A percentile compares a stretch with the other conserved stretches of the same genome.
These are phyloP conservation scores for Ephydatia muelleri DNA, from an alignment of 37 sponge, comb jelly and placozoan genomes.

Conservation along the genomic window DNA sequence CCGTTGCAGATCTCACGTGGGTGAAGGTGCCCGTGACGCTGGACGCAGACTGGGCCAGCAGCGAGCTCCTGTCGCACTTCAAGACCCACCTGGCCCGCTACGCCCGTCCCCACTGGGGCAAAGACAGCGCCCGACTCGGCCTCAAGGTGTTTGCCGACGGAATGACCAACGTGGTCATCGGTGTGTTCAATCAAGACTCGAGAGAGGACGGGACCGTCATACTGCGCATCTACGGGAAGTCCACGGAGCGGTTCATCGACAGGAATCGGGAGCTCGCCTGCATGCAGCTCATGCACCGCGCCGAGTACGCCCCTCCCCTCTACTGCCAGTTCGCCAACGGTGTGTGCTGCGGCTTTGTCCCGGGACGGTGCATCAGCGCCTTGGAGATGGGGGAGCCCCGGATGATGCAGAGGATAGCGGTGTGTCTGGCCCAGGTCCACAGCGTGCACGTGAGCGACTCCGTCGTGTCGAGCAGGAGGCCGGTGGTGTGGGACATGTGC, in stretches of 20 bases:
- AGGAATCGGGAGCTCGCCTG: constrained; percentile 42
- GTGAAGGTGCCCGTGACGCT: background rate
- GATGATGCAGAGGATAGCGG: background rate
- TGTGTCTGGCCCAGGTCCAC: background rate
- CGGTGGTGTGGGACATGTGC: background rate
- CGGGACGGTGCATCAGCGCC: constrained; percentile 49
- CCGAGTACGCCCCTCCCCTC: constrained; percentile 41
- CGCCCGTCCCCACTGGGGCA: constrained; percentile 32
- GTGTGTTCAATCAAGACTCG: constrained; percentile 7
- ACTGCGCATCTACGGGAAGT: constrained; percentile 60
- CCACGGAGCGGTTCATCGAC: constrained; percentile 64
- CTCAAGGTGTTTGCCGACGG: constrained; percentile 50
- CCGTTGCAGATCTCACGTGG: constrained; percentile 2
- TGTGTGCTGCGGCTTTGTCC: constrained; percentile 58
- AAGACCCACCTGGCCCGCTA: constrained; percentile 5
- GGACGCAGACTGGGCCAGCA: background rate
- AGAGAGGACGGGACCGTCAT: constrained; percentile 46
- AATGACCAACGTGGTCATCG: constrained; percentile 61
- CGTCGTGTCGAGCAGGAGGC: background rate
- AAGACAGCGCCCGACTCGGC: background rate
- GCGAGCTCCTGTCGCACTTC: constrained; percentile 9
- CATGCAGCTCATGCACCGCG: constrained; percentile 17
- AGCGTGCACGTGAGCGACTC: background rate
- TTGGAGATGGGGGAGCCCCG: constrained; percentile 30
- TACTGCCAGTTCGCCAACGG: constrained; percentile 68